Evolutionary conservation across 2,888 invertebrate species (phyloP).

Genomic region (Synanthedon tipuliformis): DNA sequence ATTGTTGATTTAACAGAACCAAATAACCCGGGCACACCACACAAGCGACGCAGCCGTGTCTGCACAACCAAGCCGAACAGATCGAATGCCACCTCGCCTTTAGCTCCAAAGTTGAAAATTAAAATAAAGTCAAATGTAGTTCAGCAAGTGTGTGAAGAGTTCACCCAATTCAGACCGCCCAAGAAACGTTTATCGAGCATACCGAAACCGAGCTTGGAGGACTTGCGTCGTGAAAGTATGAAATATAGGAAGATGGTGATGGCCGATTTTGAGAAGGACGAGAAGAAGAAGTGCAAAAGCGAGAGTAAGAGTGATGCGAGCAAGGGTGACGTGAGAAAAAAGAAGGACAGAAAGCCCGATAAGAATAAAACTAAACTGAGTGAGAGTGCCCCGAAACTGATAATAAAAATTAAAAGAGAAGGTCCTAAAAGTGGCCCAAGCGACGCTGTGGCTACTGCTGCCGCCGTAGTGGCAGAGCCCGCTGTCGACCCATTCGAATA

Average conservation of each 20-base stretch:
- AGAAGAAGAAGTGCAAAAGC: slow-evolving; percentile 54
- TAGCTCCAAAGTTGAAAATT: slow-evolving; percentile 81
- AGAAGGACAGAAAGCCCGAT: slow-evolving; percentile 68
- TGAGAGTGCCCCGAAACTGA: slow-evolving; percentile 79
- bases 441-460: slow-evolving; percentile 27
- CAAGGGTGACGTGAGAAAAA: slow-evolving; percentile 45
- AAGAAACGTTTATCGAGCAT: slow-evolving; percentile 80
- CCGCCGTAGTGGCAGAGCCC: slow-evolving; percentile 36
- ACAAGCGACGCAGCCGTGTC: slow-evolving; percentile 43
- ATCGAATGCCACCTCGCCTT: slow-evolving; percentile 28
- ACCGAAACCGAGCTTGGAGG: slow-evolving; percentile 80
- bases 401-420: slow-evolving; percentile 76
- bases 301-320: slow-evolving; percentile 28
- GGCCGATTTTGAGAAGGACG: slow-evolving; percentile 82
- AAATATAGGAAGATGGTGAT: slow-evolving; percentile 86
- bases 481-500: slow-evolving; percentile 56
- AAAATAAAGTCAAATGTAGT: slow-evolving; percentile 75
- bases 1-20: slow-evolving; percentile 56
- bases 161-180: slow-evolving; percentile 76
- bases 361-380: slow-evolving; percentile 66
- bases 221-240: slow-evolving; percentile 87
- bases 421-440: slow-evolving; percentile 10
- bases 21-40: slow-evolving; percentile 26
- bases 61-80: slow-evolving; percentile 27
- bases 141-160: slow-evolving; percentile 63